Base-by-base conservation (phyloP, 2,888 invertebrate species). In the Lepidonotus clava region DNA sequence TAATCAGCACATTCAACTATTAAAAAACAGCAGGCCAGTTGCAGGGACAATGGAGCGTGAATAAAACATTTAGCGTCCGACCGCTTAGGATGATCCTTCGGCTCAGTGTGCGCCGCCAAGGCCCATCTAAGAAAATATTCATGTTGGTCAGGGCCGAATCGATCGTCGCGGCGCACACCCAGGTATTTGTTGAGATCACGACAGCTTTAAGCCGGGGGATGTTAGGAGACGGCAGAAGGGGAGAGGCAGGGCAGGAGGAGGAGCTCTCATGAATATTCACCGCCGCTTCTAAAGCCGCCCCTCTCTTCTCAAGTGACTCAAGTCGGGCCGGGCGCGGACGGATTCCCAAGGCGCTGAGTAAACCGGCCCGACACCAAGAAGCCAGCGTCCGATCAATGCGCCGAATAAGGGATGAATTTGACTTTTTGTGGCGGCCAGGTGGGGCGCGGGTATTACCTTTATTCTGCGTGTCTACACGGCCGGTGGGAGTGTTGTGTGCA, bases 321-420 rank as follows among this genome's bases (percentile, higher is more conserved):
- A 71, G 71, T 71, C 71, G 36, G 34, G 34, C 36, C 36, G 8
- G 71, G 71, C 71, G 38, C 71, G 36, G 71, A 71, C 71, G 34
- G 24, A 71, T 34, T 71, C 18, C 71, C 71, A 71, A 71, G 71
- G 71, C 71, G 71, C 71, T 71, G 71, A 71, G 71, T 24, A 71
- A 71, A 71, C 71, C 14, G 71, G 11, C 28, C 36, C 71, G 38
- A 71, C 71, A 71, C 71, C 71, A 71, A 71, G 71, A 71, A 71
- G 71, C 71, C 71, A 34, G 18, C n/a, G 21, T 24, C 36, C 34
- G 71, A 36, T 71, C 71, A 71, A 71, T 71, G 71, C 71, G 38
- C 71, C 24, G 38, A 71, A 36, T 71, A 38, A 5, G 71, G 71
- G 36, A 71, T 71, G 71, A 71, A 71, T 71, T 34, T 38, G 61